A percentile compares a stretch with the other conserved stretches of the same genome.
These are phyloP conservation scores for Drosophila phalerata DNA, from an alignment of 2,888 invertebrate species.

Conservation along the genomic window DNA sequence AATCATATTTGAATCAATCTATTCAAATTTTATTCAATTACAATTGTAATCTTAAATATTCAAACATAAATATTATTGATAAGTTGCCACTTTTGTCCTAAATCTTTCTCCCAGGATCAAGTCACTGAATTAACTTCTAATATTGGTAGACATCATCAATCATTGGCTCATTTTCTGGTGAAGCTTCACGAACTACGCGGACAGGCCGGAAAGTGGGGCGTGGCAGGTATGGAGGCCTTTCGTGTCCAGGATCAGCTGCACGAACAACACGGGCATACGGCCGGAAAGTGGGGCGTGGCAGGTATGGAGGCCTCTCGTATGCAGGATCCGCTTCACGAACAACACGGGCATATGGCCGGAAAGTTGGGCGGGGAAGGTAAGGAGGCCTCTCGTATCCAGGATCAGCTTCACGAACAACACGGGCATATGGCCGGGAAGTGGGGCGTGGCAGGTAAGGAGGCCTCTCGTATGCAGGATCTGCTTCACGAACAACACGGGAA, in stretches of 20 bases:
- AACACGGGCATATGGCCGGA: not conserved
- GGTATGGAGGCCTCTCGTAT: constrained; percentile 16
- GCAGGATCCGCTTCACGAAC: constrained; percentile 18
- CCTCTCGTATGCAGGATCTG: constrained; percentile 21
- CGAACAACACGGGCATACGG: constrained; percentile 1
- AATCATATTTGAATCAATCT: not conserved
- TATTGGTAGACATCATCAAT: not conserved
- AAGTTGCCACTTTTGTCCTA: no score
- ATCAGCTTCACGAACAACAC: constrained; percentile 11
- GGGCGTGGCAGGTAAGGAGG: constrained; percentile 22
- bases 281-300: constrained; percentile 20
- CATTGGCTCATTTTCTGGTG: not conserved
- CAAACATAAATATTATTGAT: not conserved
- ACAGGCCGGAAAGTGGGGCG: not conserved
- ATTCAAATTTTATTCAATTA: not conserved
- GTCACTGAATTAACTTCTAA: not conserved
- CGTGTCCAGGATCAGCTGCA: constrained; percentile 20
- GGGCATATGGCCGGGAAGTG: constrained; percentile 13
- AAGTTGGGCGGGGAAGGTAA: constrained; percentile 8
- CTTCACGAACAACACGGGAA: constrained; percentile 4
- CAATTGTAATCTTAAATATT: not conserved
- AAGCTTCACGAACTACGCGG: not conserved
- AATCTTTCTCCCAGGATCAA: no score
- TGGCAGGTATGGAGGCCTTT: constrained; percentile 17
- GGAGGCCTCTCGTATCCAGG: constrained; percentile 18